Evolutionary conservation across 2,888 invertebrate species (phyloP).

Genomic region (Aphidoletes aphidimyza): DNA sequence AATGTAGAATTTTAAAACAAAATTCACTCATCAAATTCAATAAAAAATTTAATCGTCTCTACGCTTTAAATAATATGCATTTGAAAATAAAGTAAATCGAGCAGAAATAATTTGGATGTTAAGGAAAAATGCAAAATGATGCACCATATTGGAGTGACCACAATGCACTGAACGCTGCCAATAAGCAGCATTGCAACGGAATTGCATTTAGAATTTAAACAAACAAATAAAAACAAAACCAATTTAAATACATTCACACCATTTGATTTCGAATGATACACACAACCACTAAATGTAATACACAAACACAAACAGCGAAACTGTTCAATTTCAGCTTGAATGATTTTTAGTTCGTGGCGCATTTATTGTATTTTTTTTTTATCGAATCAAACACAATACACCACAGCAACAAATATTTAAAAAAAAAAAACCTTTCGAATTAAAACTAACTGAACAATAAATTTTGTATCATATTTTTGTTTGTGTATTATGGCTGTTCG

Average conservation of each 20-base stretch:
- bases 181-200: background rate
- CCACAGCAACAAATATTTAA: background rate
- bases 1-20: no score
- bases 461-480: background rate
- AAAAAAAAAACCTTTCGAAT: background rate
- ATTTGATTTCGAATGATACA: constrained; percentile 13
- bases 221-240: background rate
- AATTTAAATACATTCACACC: background rate
- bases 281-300: constrained; percentile 25
- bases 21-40: no score
- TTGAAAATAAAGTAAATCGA: no score
- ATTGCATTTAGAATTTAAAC: constrained; percentile 45
- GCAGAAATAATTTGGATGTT: no score
- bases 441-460: background rate
- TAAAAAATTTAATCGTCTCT: no score
- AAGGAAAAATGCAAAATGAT: background rate
- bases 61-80: background rate
- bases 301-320: background rate
- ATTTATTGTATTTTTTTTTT: constrained; percentile 2
- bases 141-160: constrained; percentile 21
- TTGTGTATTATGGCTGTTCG: constrained; percentile 53
- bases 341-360: constrained; percentile 3
- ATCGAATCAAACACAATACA: constrained; percentile 14
- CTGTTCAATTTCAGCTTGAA: background rate
- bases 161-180: background rate